These are phyloP conservation scores for Xestia sexstrigata DNA, from an alignment of 2,888 invertebrate genomes.

Conservation along the genomic window DNA sequence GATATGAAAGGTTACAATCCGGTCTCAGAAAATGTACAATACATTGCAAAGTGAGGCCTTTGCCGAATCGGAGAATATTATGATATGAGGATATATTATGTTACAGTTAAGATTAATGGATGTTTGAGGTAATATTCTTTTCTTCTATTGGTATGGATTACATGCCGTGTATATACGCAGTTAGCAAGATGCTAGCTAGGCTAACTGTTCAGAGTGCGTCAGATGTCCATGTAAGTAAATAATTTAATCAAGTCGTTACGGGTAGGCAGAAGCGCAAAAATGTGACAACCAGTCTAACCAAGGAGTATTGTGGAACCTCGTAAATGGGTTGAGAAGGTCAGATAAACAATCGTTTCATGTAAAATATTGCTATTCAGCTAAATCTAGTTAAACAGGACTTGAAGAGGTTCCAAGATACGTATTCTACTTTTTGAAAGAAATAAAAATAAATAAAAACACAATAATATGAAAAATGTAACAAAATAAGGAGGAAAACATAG, in stretches of 20 bases:
- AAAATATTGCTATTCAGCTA: neutral
- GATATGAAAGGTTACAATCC: slow-evolving; percentile 55
- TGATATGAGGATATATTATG: neutral
- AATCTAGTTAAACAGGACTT: neutral
- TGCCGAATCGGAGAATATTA: slow-evolving; percentile 5
- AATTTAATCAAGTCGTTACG: no score
- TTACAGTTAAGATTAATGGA: neutral
- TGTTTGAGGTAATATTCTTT: neutral
- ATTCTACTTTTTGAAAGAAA: no score
- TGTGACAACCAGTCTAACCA: neutral
- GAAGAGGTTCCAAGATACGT: no score
- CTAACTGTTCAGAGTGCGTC: neutral
- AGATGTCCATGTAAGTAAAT: neutral
- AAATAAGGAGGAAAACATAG: no score
- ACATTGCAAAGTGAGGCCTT: slow-evolving; percentile 22
- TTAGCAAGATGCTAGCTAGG: neutral
- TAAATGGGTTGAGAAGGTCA: neutral
- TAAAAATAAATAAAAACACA: no score
- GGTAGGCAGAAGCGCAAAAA: neutral
- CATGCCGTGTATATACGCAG: neutral
- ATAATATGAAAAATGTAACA: no score
- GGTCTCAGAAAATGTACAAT: slow-evolving; percentile 39
- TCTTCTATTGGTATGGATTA: neutral
- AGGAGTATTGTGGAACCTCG: neutral
- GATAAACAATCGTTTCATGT: neutral